Evolutionary conservation across 2,113 vertebrate genomes (phyloP), one percentile per base, ranked within the genome.

Genomic region (Xenus cinereus): DNA sequence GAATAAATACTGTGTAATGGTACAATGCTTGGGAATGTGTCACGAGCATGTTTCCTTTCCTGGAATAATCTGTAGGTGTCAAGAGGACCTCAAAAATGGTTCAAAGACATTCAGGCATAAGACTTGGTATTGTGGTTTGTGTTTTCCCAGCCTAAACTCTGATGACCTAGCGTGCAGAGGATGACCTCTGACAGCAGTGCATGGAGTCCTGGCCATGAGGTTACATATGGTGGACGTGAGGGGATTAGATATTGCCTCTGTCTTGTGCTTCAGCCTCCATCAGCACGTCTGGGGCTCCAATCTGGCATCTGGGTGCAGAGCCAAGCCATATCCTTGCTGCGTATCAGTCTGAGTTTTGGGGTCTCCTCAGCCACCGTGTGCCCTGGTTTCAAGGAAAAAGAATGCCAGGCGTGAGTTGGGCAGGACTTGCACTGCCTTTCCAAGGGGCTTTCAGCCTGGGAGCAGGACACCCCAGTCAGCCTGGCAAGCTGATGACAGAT

Each of bases 21-120:
- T 75, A 39, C 28, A 60, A 59, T 57, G 53, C 50, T 89, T 68
- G 87, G 81, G 84, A 93, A 68, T 76, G 89, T 68, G 91, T 94
- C 77, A 84, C 6, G 5, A 43, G 33, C 4, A 0, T 35, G 30
- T 78, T 97, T 91, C 64, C 69, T 87, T 59, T 54, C 60, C 76
- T 91, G 84, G 80, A 90, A 91, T 87, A 84, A 97, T 91, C 93
- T 84, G 77, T 76, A 94, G 87, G 91, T 95, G 91, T 67, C 89
- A 96, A 96, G 57, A 95, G 60, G 91, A 66, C 60, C 84, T 91
- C 84, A 94, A 35, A 87, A 87, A 76, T 64, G 62, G 33, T 94
- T 87, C 69, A 75, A 53, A 89, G 39, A 27, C 43, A 24, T 21
- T 59, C 53, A 28, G 30, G 51, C 57, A 68, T 41, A 71, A 93